Evolutionary conservation across 1,140 invertebrate genomes (phyloP), one percentile per base, ranked within the genome.

Genomic region (Zaprionus ghesquierei): DNA sequence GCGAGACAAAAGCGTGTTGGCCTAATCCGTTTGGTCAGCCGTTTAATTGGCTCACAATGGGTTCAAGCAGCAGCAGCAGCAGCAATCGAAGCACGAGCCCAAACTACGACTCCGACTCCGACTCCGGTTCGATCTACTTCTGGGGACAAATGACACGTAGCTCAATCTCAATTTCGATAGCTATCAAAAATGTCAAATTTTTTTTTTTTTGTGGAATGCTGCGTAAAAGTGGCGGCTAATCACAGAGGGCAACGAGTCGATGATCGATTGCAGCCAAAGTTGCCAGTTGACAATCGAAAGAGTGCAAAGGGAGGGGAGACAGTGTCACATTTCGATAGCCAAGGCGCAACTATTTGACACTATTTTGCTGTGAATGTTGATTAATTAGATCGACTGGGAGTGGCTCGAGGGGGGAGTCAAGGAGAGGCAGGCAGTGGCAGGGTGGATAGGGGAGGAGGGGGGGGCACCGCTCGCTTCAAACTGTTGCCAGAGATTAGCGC

Each of bases 141-240:
- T 33, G 23, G 22, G 50, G 64, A 69, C 70, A 73, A 73, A 69
- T 74, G 71, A 63, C 59, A 62, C 59, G 38, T 44, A 69, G 20
- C 70, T 69, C 64, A 66, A 68, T 68, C 69, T 60, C 23, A 25
- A 55, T 35, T 13, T 3, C 12, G 55, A 56, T 65, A 38, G 55
- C 41, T n/a, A 58, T 68, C 58, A 51, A 56, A 62, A 79, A 73
- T 79, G 81, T 81, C 82, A 87, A 69, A 66, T 49, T 22, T 33
- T 54, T 53, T n/a, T n/a, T n/a, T n/a, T n/a, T n/a, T n/a, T n/a
- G n/a, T 49, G 82, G 81, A 86, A 86, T 86, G 81, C 69, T 58
- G 79, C 64, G 62, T 65, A 85, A 85, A 80, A 86, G 81, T 69
- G 81, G 77, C 82, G 81, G 81, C 77, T 80, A 86, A 84, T 79